Evolutionary conservation across 1,140 invertebrate species (phyloP).

Genomic region (Nixonia krombeini): DNA sequence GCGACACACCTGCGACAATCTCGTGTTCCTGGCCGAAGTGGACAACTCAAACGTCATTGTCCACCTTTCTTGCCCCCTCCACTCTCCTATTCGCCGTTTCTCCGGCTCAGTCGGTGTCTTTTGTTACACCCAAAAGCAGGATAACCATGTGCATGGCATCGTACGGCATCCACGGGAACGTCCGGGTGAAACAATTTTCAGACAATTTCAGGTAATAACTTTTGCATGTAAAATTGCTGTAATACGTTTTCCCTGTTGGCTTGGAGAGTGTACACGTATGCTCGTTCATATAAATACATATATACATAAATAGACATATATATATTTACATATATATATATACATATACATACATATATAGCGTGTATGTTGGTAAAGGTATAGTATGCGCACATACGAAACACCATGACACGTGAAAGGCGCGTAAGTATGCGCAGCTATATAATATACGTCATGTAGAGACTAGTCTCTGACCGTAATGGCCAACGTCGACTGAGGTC

Average conservation of each 20-base stretch:
- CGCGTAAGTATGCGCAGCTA: no score
- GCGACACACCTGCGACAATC: no score
- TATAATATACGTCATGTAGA: conserved; percentile 49
- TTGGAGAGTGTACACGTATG: conserved; percentile 24
- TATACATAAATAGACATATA: conserved; percentile 21
- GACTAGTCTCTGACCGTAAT: conserved; percentile 39
- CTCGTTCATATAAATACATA: background rate
- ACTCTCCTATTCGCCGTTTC: conserved; percentile 1
- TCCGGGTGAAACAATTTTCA: conserved; percentile 57
- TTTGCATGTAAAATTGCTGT: conserved; percentile 67
- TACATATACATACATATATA: conserved; percentile 37
- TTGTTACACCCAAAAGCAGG: conserved; percentile 25
- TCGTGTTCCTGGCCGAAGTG: no score
- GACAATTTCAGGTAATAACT: conserved; percentile 68
- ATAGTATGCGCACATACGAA: no score
- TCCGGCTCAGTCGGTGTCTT: conserved; percentile 16
- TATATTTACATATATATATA: no score
- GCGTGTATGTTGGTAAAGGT: no score
- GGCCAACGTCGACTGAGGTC: conserved; percentile 35
- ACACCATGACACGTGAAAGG: no score
- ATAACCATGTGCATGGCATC: conserved; percentile 22
- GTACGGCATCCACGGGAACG: conserved; percentile 35
- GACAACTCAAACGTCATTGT: background rate
- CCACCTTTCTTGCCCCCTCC: background rate
- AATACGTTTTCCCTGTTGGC: conserved; percentile 55